phyloP scores from a whole-genome alignment of 64 coral and sea anemone species.

The Montipora cactus region DNA sequence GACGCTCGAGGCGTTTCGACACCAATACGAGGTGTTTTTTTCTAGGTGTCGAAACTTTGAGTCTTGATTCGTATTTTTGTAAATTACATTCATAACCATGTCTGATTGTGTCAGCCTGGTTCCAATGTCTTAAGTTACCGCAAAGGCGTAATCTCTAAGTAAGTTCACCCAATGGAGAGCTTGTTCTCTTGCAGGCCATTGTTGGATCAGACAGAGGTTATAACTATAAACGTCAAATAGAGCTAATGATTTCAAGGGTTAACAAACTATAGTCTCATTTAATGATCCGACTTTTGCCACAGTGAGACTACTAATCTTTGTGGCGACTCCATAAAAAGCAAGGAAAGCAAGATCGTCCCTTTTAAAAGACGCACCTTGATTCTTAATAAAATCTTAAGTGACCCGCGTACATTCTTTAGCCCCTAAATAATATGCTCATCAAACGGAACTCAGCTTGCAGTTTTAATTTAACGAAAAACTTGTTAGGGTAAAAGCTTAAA shows the following conservation, averaged over 20 bases:
- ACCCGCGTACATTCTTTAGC: not conserved
- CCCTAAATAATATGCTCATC: not conserved
- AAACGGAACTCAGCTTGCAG: not conserved
- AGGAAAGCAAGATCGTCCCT: not conserved
- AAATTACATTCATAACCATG: too few relatives aligned
- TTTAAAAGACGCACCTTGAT: not conserved
- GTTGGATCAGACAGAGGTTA: too few relatives aligned
- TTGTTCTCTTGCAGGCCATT: too few relatives aligned
- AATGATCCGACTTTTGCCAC: not conserved
- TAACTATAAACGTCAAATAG: not conserved
- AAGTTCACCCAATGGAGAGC: too few relatives aligned
- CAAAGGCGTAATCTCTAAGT: too few relatives aligned
- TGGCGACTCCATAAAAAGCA: not conserved
- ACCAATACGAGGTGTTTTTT: too few relatives aligned
- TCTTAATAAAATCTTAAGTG: not conserved
- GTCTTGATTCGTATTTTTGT: too few relatives aligned
- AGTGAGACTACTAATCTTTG: not conserved
- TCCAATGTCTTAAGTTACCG: too few relatives aligned
- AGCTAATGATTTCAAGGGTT: not conserved
- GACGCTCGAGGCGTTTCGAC: too few relatives aligned
- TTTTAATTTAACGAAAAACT: not conserved
- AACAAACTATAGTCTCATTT: not conserved
- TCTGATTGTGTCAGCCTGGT: too few relatives aligned
- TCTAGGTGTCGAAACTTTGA: too few relatives aligned
- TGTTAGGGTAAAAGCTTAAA: not conserved